A percentile compares a stretch with the other conserved stretches of the same genome.
Conservation (phyloP, 2,797 vertebrate species). For the Phylloscopus collybita region DNA sequence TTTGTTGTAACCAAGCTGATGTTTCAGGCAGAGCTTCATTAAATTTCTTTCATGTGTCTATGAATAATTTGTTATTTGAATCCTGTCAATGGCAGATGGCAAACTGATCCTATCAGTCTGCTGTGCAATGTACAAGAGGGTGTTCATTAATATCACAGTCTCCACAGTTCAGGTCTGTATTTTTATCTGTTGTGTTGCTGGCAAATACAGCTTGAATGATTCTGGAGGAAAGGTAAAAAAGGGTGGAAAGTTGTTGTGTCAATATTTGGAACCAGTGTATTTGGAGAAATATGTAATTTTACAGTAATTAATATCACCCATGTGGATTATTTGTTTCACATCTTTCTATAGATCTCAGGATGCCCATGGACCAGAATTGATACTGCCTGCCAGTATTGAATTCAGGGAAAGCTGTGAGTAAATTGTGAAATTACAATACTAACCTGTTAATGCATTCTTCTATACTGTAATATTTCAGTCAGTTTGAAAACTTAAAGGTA, state of each 20-base stretch:
- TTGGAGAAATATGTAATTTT: slow-evolving; percentile 39
- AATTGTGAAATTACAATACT: neutral
- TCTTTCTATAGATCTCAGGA: slow-evolving; percentile 87
- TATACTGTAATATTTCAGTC: neutral
- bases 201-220: neutral
- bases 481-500: neutral
- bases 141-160: slow-evolving; percentile 67
- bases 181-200: neutral
- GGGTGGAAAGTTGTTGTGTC: neutral
- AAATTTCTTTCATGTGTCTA: neutral
- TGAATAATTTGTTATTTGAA: slow-evolving; percentile 27
- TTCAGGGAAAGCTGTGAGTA: slow-evolving; percentile 98
- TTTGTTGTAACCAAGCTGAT: neutral
- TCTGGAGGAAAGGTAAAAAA: neutral
- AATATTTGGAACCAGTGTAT: neutral
- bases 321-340: slow-evolving; percentile 23
- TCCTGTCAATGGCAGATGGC: neutral
- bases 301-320: neutral
- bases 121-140: accelerated
- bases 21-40: neutral
- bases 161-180: neutral
- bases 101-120: neutral
- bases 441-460: neutral
- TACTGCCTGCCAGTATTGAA: slow-evolving; percentile 93
- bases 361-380: slow-evolving; percentile 83